phyloP scores from a whole-genome alignment of 2,113 vertebrate species.

The Ictalurus punctatus region DNA sequence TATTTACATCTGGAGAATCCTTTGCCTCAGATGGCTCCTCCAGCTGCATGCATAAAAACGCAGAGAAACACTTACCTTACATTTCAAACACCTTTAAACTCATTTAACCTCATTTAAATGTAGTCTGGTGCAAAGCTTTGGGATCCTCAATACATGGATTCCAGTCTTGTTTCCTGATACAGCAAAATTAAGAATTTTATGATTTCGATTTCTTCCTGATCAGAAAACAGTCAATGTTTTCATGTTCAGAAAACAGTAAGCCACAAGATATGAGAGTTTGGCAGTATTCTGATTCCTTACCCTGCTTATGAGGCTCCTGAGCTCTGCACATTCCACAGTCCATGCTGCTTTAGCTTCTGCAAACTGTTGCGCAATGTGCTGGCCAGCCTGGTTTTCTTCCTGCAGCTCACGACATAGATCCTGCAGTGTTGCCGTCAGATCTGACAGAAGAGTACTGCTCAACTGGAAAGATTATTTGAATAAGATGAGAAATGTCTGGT shows the following conservation, averaged over 20 bases:
- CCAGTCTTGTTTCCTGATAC: not conserved
- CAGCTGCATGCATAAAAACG: slow-evolving; percentile 62
- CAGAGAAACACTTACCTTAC: not conserved
- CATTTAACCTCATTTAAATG: not conserved
- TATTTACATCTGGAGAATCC: slow-evolving; percentile 72
- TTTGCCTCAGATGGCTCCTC: slow-evolving; percentile 69
- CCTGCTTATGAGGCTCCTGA: slow-evolving; percentile 74
- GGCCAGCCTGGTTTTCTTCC: slow-evolving; percentile 73
- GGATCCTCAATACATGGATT: not conserved
- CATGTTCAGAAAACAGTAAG: not conserved
- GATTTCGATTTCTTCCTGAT: not conserved
- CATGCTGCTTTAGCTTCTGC: slow-evolving; percentile 80
- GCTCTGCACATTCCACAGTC: slow-evolving; percentile 81
- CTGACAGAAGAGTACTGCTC: slow-evolving; percentile 73
- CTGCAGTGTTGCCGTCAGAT: slow-evolving; percentile 82
- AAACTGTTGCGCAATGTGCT: slow-evolving; percentile 79
- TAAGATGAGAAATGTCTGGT: not conserved
- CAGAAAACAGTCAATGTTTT: not conserved
- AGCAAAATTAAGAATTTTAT: not conserved
- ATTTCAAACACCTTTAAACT: not conserved
- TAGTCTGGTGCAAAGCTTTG: not conserved
- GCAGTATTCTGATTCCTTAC: slow-evolving; percentile 61
- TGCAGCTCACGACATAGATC: slow-evolving; percentile 81
- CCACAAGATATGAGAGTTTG: not conserved
- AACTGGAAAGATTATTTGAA: slow-evolving; percentile 41